Conservation (phyloP, 2,113 vertebrate genomes). For the Otolemur garnettii region DNA sequence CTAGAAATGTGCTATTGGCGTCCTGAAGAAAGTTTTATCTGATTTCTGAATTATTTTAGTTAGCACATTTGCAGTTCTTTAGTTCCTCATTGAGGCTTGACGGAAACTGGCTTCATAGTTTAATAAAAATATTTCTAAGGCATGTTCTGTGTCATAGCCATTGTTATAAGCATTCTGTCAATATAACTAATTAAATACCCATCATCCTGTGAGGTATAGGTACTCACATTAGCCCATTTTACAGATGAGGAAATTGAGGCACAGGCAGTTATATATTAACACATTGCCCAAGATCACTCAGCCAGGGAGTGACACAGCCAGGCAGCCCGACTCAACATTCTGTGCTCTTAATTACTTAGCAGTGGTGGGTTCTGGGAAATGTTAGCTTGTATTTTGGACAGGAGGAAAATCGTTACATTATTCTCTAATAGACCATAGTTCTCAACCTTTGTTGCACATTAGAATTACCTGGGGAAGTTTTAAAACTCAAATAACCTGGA, state of each 20-base stretch:
- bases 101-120: constrained; percentile 25
- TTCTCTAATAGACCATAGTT: not conserved
- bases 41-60: constrained; percentile 36
- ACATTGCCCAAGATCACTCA: not conserved
- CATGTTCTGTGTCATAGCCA: not conserved
- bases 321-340: not conserved
- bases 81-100: constrained; percentile 43
- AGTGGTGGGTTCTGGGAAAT: not conserved
- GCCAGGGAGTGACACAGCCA: not conserved
- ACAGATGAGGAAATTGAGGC: constrained; percentile 28
- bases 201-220: not conserved
- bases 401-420: constrained; percentile 35
- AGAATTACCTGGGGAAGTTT: constrained; percentile 11
- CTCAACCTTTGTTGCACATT: not conserved
- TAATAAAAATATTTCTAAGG: constrained; percentile 20
- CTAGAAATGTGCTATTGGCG: not conserved
- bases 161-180: constrained; percentile 40
- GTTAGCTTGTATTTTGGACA: not conserved
- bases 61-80: not conserved
- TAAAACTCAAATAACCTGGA: not conserved
- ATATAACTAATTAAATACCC: not conserved
- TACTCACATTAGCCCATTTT: constrained; percentile 33
- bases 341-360: not conserved
- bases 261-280: not conserved
- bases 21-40: constrained; percentile 41